Base-by-base conservation (phyloP, 2,888 invertebrate species). In the Pemphredon lugubris region DNA sequence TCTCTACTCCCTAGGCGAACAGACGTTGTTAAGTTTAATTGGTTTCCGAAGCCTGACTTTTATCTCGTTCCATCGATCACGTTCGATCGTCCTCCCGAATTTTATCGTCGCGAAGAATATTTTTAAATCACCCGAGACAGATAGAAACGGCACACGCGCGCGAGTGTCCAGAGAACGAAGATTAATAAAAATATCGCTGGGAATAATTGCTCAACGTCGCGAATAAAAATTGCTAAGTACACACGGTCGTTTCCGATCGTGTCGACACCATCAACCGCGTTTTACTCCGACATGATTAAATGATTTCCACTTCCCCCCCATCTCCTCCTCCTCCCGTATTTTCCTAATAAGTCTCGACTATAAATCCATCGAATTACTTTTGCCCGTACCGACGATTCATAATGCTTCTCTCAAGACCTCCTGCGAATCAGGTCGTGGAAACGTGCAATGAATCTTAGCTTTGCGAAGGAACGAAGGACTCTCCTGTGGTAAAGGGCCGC, bases 351-450 rank as follows among this genome's bases (percentile, higher is more conserved):
- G 72, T 71, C 50, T 6, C 59, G 59, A 40, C 71, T 73, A 71
- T 71, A 73, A 73, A 71, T 73, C 72, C 51, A 60, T 65, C 65
- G 51, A 73, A 73, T 71, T 59, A 60, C 65, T 65, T 71, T 51
- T 60, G 47, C 60, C 14, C 30, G 37, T 45, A 21, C 55, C 45
- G 42, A 54, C 42, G 71, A 73, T 71, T 73, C 71, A 57, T 73
- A 73, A 71, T 65, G 34, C 55, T 59, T 48, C 47, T 59, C 64
- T 48, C 57, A 42, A 64, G 53, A 59, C 51, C 63, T 73, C 44
- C 73, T 67, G 63, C 69, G 54, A 54, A 48, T 44, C 66, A 51
- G 40, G 30, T 53, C 59, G 54, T 69, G 66, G 59, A 66, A 63
- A 61, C 66, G 58, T 57, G 73, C 73, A 61, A 45, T 61, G 73